Percentiles rank a stretch among this genome's conserved stretches.
Evolutionary conservation across 2,888 invertebrate species (phyloP).

Genomic region (Clostera curtula): DNA sequence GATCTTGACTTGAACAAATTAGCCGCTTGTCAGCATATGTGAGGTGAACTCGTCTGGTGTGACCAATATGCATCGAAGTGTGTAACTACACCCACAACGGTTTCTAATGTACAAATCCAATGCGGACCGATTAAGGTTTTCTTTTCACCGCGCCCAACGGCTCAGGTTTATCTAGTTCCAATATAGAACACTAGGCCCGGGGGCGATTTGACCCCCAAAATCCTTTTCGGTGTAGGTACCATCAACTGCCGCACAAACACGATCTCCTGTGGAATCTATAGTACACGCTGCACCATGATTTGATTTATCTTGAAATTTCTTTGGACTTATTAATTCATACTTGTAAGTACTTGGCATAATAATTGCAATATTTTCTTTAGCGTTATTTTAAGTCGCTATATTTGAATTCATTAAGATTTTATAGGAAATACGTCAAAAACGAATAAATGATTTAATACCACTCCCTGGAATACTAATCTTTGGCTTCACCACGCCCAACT

Average conservation of each 20-base stretch:
- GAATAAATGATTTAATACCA: no score
- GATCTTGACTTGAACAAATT: conserved; percentile 32
- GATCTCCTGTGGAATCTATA: no score
- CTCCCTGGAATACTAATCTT: background rate
- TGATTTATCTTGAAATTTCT: no score
- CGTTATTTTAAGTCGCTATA: no score
- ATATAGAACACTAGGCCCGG: conserved; percentile 22
- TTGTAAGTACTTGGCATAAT: no score
- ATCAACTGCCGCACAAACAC: no score
- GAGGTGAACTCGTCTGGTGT: conserved; percentile 34
- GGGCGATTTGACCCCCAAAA: conserved; percentile 13
- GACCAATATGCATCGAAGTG: conserved; percentile 46
- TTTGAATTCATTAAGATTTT: no score
- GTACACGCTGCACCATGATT: no score
- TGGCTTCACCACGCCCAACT: background rate
- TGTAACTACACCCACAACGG: conserved; percentile 30
- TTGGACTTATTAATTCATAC: no score
- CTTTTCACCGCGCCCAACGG: conserved; percentile 30
- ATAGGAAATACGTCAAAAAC: no score
- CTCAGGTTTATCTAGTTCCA: conserved; percentile 31
- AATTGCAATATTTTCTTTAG: no score
- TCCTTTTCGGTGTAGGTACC: no score
- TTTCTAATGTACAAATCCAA: conserved; percentile 56
- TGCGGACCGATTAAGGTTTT: conserved; percentile 43
- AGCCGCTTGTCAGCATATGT: conserved; percentile 11